A percentile compares a stretch with the other conserved stretches of the same genome.
phyloP scores from a whole-genome alignment of 2,113 vertebrate genomes.

The Etheostoma spectabile region DNA sequence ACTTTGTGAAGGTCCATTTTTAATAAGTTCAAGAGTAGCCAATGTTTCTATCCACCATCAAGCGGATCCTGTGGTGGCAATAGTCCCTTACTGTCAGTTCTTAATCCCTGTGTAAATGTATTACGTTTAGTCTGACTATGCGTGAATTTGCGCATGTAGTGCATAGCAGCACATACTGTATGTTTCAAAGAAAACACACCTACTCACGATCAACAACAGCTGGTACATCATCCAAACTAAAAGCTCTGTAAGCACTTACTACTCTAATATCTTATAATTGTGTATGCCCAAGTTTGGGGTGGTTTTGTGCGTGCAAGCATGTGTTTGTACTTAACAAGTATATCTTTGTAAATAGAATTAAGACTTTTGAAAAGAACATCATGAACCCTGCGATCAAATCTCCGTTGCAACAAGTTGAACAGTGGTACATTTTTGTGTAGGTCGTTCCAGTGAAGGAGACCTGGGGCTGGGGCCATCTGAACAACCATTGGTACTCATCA shows the following conservation, averaged over 20 bases:
- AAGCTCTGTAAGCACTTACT: conserved; percentile 16
- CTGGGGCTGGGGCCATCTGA: not conserved
- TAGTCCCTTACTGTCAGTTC: too few relatives aligned
- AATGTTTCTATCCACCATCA: too few relatives aligned
- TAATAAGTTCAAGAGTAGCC: too few relatives aligned
- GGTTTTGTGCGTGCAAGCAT: conserved; percentile 15
- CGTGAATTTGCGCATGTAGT: not conserved
- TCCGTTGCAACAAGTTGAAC: not conserved
- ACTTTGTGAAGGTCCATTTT: too few relatives aligned
- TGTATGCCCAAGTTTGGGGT: not conserved
- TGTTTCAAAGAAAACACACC: not conserved
- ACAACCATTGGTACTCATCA: not conserved
- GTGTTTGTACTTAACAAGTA: conserved; percentile 40
- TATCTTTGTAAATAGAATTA: conserved; percentile 43
- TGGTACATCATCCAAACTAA: not conserved
- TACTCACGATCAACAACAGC: not conserved
- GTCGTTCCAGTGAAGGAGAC: not conserved
- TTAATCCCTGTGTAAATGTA: not conserved
- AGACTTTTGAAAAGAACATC: conserved; percentile 25
- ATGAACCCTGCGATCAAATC: conserved; percentile 7
- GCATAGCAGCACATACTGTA: not conserved
- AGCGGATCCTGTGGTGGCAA: too few relatives aligned
- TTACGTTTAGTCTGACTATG: not conserved
- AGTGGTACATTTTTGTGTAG: conserved; percentile 5
- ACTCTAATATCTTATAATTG: conserved; percentile 7